Base-by-base conservation (phyloP, 2,113 vertebrate genomes). In the Salvelinus alpinus region DNA sequence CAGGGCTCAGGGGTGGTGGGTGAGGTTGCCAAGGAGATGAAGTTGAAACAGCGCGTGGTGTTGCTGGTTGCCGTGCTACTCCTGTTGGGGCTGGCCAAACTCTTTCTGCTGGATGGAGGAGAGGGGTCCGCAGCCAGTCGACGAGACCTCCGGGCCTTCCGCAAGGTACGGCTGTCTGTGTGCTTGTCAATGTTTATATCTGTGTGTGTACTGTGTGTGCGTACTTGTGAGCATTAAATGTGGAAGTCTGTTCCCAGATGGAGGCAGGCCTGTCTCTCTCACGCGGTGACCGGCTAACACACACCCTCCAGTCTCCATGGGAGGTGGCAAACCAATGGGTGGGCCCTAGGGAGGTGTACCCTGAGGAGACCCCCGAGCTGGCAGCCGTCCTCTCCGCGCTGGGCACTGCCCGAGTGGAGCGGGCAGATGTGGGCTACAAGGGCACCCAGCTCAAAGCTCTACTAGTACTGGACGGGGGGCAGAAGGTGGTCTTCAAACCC, bases 401-500 rank as follows among this genome's bases (percentile, higher is more conserved):
- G 92, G 92, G 92, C 38, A 94, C 92, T 0, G 95, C 97, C 85
- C 95, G 90, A 57, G 94, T 99, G 68, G 80, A 98, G 71, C 95
- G 96, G 70, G 97, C 97, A 3, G 97, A 99, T 0, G 97, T 99
- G 80, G 98, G 98, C 1, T 99, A 98, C 76, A 99, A 99, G 86
- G 98, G 98, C 25, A 99, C 98, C 0, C 98, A 99, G 29, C 94
- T 99, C 76, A 99, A 99, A 85, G 97, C 97, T 73, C 87, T 99
- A 83, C 88, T 99, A 71, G 94, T 99, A 75, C 95, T 99, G 75
- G 98, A 99, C 54, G 97, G 97, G 70, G 97, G 97, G 1, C 98
- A 99, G 90, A 99, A 99, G 87, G 97, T 99, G 22, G 98, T 99
- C 84, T 99, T 99, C 90, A 99, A 99, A 81, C 98, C 98, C 71